A percentile compares a stretch with the other conserved stretches of the same genome.
phyloP scores from a whole-genome alignment of 2,888 invertebrate species.

The Polydesmus complanatus region DNA sequence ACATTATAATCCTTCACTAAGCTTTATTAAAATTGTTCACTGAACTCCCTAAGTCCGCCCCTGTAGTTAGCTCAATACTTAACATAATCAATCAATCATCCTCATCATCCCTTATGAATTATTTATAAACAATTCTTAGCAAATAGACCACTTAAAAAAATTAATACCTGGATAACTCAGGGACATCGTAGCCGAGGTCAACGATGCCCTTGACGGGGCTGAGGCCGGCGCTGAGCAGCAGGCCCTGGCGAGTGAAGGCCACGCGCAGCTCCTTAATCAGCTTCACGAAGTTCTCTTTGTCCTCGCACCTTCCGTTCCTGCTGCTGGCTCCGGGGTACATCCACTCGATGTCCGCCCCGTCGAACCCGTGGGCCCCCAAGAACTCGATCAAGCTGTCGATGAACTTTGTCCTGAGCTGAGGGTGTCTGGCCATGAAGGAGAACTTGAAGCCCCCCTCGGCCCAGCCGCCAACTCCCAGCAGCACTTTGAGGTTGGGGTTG shows the following conservation, averaged over 20 bases:
- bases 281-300: slow-evolving; percentile 62
- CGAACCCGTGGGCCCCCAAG: slow-evolving; percentile 28
- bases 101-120: no score
- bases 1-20: no score
- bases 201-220: slow-evolving; percentile 77
- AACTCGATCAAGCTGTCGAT: slow-evolving; percentile 28
- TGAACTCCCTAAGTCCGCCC: no score
- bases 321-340: slow-evolving; percentile 37
- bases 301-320: slow-evolving; percentile 40
- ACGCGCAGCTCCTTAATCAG: slow-evolving; percentile 54
- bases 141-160: background rate
- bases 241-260: slow-evolving; percentile 43
- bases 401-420: slow-evolving; percentile 26
- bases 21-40: no score
- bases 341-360: slow-evolving; percentile 33
- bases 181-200: slow-evolving; percentile 65
- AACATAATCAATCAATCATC: no score
- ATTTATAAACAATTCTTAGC: background rate
- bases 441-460: slow-evolving; percentile 21
- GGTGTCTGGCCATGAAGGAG: slow-evolving; percentile 24
- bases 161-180: slow-evolving; percentile 45
- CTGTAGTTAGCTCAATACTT: no score
- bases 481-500: slow-evolving; percentile 26
- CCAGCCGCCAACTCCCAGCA: slow-evolving; percentile 22
- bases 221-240: slow-evolving; percentile 67